Evolutionary conservation across 2,113 vertebrate species (phyloP).

Genomic region (Pyxicephalus adspersus): DNA sequence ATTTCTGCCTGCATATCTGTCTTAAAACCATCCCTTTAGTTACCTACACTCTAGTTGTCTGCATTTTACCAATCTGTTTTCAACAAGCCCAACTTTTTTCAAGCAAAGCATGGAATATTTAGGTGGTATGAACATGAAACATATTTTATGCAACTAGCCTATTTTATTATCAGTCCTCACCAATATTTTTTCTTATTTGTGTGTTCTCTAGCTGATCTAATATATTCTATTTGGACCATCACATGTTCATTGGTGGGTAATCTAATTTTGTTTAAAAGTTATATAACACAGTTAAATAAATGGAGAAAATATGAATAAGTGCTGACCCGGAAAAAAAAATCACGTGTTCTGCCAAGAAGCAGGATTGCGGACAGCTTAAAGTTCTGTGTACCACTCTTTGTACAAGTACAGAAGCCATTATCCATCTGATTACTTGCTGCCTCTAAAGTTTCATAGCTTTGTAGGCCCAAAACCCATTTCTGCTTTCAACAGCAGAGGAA

Average conservation of each 20-base stretch:
- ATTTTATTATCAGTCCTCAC: background rate
- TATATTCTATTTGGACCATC: too few species aligned
- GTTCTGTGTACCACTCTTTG: background rate
- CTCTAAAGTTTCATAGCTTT: conserved; percentile 5
- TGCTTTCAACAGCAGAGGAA: conserved; percentile 41
- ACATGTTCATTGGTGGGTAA: too few species aligned
- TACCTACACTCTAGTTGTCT: too few species aligned
- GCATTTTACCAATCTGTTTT: too few species aligned
- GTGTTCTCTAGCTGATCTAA: background rate
- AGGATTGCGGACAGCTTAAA: too few species aligned
- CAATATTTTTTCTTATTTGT: background rate
- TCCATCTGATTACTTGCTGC: background rate
- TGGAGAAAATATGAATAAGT: background rate
- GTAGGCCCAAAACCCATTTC: conserved; percentile 18
- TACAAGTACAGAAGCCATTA: conserved; percentile 7
- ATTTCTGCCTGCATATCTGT: too few species aligned
- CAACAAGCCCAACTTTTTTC: too few species aligned
- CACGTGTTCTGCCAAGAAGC: background rate
- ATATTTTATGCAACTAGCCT: background rate
- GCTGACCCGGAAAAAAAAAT: background rate
- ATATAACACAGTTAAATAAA: background rate
- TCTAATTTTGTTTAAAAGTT: background rate
- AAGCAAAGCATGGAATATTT: too few species aligned
- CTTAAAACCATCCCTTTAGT: too few species aligned
- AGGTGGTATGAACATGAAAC: background rate